Percentiles rank a stretch among this genome's conserved stretches.
Evolutionary conservation across 1,140 invertebrate species (phyloP).

Genomic region (Berghia stephanieae): DNA sequence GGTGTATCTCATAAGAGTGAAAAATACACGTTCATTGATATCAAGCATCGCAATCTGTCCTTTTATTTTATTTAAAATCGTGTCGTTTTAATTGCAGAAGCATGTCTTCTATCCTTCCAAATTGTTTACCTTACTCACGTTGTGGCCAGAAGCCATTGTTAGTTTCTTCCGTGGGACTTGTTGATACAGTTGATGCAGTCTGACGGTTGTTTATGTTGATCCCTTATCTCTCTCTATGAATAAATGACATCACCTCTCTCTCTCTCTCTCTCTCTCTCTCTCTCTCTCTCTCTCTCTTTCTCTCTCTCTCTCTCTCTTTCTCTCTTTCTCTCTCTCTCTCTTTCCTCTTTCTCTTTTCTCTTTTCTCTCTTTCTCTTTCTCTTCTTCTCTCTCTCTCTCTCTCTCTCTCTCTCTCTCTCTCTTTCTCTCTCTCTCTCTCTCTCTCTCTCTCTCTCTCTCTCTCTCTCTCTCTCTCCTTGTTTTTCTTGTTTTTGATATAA

Average conservation of each 20-base stretch:
- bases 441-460: conserved; percentile 19
- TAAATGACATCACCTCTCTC: not conserved
- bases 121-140: no score
- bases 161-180: no score
- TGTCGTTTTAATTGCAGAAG: no score
- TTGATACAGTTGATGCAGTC: no score
- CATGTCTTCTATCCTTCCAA: no score
- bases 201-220: no score
- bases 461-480: conserved; percentile 16
- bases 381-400: not conserved
- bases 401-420: not conserved
- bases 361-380: not conserved
- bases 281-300: conserved; percentile 17
- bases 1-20: no score
- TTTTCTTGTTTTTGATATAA: conserved; percentile 5
- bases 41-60: no score
- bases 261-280: not conserved
- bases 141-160: no score
- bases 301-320: conserved; percentile 8
- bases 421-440: not conserved
- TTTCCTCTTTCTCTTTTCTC: not conserved
- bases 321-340: not conserved
- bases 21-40: no score
- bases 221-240: no score
- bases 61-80: no score